phyloP scores from a whole-genome alignment of 2,797 vertebrate genomes.

The Spea hammondii region DNA sequence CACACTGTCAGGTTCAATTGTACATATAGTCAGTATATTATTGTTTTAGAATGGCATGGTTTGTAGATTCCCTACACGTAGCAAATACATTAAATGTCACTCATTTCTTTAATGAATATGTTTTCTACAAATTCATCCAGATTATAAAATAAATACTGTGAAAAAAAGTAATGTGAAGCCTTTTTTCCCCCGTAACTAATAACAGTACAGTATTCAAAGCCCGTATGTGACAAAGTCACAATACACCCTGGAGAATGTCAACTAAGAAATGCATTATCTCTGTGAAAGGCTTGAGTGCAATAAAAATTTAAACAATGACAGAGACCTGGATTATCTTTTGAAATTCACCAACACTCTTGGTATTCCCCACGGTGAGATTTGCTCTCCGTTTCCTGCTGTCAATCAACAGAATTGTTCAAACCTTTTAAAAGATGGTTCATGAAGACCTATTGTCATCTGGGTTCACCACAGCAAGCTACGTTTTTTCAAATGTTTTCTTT shows the following conservation, averaged over 20 bases:
- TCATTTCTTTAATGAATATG: background rate
- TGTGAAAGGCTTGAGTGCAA: background rate
- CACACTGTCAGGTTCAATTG: background rate
- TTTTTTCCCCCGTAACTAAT: background rate
- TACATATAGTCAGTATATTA: background rate
- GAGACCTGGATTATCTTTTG: background rate
- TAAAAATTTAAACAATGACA: constrained; percentile 10
- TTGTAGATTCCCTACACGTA: background rate
- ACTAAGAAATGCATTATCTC: background rate
- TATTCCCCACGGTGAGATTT: background rate
- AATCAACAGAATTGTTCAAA: constrained; percentile 1
- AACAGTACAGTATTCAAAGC: background rate
- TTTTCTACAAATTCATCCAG: background rate
- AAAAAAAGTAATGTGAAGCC: background rate
- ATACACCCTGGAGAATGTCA: constrained; percentile 1
- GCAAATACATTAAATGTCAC: background rate
- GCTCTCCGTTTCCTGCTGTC: background rate
- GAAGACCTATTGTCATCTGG: background rate
- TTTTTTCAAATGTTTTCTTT: background rate
- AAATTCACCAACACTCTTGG: background rate
- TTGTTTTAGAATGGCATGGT: background rate
- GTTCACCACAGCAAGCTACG: background rate
- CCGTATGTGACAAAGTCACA: background rate
- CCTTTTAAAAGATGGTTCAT: background rate
- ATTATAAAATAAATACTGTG: background rate